Base-by-base conservation (phyloP, 2,797 vertebrate genomes). In the Momotus momota region DNA sequence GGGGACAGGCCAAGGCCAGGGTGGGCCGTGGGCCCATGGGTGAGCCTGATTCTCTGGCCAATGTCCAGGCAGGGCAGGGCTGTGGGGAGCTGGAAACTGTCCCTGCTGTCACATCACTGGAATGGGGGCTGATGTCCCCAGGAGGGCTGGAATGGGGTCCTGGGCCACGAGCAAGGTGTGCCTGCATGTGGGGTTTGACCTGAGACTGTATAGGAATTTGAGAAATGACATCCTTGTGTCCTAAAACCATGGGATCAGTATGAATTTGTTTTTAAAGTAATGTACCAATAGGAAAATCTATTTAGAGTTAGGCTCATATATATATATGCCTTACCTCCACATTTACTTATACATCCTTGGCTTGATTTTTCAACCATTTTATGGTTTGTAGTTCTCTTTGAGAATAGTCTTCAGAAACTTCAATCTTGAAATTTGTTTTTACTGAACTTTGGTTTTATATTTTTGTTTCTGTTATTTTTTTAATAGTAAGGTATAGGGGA, bases 11-110 rank as follows among this genome's bases (percentile, higher is more conserved):
- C 6, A 1, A 60, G 23, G 7, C 27, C 6, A 7, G 13, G 21
- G 35, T 1, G 0, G 35, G 13, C 25, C 0, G 0, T 4, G 29
- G 20, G 29, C 48, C 22, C 8, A 1, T 2, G 1, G 25, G 9
- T 27, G 21, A 14, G n/a, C 71, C 46, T 18, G 22, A 8, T 40
- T 52, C 2, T 0, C 12, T 1, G 38, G 19, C 38, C 46, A 5
- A 2, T 13, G 38, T 33, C 38, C 0, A 0, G 41, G 14, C 27
- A 38, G 12, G 51, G 19, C 31, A 25, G 26, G 33, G 23, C 48
- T 72, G 21, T 20, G 33, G 6, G 29, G 38, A 22, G 9, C 13
- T 48, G 75, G 14, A 31, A 49, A 15, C 9, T 2, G 1, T 23
- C 12, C 18, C 25, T 61, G 57, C 35, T 40, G 46, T 0, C 1